Evolutionary conservation across 2,888 invertebrate genomes (phyloP).

Genomic region (Formica aserva): DNA sequence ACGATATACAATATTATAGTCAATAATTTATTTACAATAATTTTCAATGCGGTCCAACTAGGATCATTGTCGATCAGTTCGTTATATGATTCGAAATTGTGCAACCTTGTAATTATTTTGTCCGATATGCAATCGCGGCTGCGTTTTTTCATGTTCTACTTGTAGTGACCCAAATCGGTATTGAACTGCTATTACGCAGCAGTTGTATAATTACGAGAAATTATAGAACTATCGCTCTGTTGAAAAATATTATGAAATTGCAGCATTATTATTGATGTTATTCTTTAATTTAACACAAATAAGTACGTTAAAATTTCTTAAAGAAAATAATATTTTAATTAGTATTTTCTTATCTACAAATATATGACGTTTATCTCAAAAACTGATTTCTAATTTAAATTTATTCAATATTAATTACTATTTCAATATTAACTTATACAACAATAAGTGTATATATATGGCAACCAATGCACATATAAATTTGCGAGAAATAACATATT

Average conservation of each 20-base stretch:
- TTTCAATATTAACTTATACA: neutral
- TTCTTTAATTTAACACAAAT: neutral
- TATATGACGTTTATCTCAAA: too few relatives aligned
- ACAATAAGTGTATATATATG: neutral
- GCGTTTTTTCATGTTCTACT: neutral
- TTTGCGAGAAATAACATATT: neutral
- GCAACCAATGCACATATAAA: neutral
- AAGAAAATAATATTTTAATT: neutral
- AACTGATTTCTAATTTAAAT: too few relatives aligned
- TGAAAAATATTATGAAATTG: neutral
- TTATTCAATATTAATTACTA: neutral
- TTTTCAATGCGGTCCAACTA: conserved; percentile 51
- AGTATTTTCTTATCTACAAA: neutral
- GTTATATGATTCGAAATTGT: neutral
- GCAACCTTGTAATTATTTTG: neutral
- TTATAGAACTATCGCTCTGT: neutral
- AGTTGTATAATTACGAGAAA: conserved; percentile 2
- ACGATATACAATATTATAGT: conserved; percentile 62
- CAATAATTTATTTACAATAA: conserved; percentile 80
- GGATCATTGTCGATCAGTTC: conserved; percentile 26
- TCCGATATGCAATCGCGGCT: neutral
- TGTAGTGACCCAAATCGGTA: neutral
- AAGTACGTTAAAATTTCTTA: neutral
- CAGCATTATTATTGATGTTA: neutral
- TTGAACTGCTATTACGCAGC: neutral